These are phyloP conservation scores for Zaprionus lachaisei DNA, from an alignment of 1,140 invertebrate genomes.

Conservation along the genomic window DNA sequence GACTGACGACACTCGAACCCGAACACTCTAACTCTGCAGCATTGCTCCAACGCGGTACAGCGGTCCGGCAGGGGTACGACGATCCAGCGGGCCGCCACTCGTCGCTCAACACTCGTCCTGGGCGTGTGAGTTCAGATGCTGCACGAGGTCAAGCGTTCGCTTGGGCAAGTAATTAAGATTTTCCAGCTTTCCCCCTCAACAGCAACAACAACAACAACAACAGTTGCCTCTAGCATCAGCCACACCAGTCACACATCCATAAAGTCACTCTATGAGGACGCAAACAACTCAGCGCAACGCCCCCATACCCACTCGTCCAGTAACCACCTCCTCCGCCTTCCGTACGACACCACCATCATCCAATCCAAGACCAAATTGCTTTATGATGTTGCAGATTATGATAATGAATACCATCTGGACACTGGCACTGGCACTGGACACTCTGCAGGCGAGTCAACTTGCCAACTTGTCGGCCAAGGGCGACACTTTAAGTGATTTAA, in stretches of 20 bases:
- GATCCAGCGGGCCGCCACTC: background rate
- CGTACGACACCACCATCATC: background rate
- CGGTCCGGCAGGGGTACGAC: background rate
- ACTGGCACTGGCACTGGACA: constrained; percentile 61
- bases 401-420: constrained; percentile 83
- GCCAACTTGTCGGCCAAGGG: constrained; percentile 46
- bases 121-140: constrained; percentile 54
- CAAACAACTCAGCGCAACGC: constrained; percentile 58
- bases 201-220: constrained; percentile 7
- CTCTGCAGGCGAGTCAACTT: constrained; percentile 44
- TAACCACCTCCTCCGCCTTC: background rate
- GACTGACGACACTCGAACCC: constrained; percentile 25
- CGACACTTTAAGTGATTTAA: constrained; percentile 84
- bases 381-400: constrained; percentile 84
- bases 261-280: constrained; percentile 53
- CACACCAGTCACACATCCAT: constrained; percentile 58
- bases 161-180: constrained; percentile 80
- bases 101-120: constrained; percentile 56
- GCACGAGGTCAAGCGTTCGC: constrained; percentile 72
- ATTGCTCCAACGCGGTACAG: no score
- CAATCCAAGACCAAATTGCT: constrained; percentile 71
- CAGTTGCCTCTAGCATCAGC: constrained; percentile 25
- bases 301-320: background rate
- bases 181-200: constrained; percentile 41
- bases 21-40: constrained; percentile 11